Conservation (phyloP, 2,113 vertebrate species). For the Calidris pugnax region DNA sequence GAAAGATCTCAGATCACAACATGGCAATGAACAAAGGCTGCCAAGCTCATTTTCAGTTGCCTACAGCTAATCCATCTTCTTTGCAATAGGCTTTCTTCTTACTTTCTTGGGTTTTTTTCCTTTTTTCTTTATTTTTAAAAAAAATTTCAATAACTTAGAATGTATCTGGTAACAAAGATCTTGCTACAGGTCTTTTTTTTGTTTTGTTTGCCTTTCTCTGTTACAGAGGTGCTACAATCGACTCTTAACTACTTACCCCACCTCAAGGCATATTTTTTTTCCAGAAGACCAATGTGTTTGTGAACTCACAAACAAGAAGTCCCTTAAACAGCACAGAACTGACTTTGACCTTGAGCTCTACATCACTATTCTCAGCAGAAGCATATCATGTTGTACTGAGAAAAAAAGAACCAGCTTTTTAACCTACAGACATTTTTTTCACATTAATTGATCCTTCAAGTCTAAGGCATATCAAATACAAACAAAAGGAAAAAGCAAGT, state of each 20-base stretch:
- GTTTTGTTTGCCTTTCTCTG: not conserved
- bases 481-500: not conserved
- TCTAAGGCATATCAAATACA: not conserved
- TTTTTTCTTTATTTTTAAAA: not conserved
- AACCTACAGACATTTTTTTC: not conserved
- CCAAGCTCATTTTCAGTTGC: not conserved
- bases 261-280: not conserved
- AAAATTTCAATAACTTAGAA: not conserved
- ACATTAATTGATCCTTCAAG: not conserved
- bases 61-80: not conserved
- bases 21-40: not conserved
- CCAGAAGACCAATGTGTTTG: not conserved
- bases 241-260: not conserved
- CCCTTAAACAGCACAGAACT: not conserved
- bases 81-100: not conserved
- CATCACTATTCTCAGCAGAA: not conserved
- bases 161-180: not conserved
- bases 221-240: not conserved
- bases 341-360: not conserved
- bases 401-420: not conserved
- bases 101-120: not conserved
- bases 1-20: not conserved
- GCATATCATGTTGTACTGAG: not conserved
- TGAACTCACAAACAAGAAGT: not conserved
- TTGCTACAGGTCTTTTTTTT: not conserved